A percentile compares a stretch with the other conserved stretches of the same genome.
phyloP scores from a whole-genome alignment of 1,140 invertebrate genomes.

The Ips nitidus region DNA sequence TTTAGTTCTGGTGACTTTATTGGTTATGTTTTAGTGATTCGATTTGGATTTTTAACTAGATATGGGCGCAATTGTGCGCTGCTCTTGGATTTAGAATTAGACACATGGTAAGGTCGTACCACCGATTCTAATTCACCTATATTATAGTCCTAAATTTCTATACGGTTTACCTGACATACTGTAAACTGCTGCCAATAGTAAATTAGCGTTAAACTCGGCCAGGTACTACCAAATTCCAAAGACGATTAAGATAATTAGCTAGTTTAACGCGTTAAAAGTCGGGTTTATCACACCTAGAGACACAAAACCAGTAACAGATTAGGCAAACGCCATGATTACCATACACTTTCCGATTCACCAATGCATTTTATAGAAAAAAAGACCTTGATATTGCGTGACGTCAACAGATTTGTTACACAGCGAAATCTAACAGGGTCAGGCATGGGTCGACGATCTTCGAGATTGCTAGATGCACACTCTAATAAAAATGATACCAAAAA shows the following conservation, averaged over 20 bases:
- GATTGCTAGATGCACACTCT: no score
- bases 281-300: conserved; percentile 1
- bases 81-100: conserved; percentile 43
- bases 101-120: conserved; percentile 43
- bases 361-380: no score
- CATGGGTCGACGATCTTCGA: no score
- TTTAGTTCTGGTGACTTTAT: conserved; percentile 32
- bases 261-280: conserved; percentile 4
- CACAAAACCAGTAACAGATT: no score
- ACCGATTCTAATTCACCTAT: neutral
- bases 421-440: no score
- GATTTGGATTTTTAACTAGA: conserved; percentile 21
- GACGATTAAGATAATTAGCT: conserved; percentile 7
- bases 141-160: neutral
- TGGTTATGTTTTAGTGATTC: conserved; percentile 23
- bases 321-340: no score
- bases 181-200: neutral
- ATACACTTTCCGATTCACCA: no score
- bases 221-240: conserved; percentile 6
- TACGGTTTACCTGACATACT: no score
- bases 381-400: no score
- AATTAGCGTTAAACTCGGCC: neutral
- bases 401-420: no score
- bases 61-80: conserved; percentile 37
- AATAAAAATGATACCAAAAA: no score